Evolutionary conservation across 2,797 vertebrate species (phyloP).

Genomic region (Adrianichthys oophorus): DNA sequence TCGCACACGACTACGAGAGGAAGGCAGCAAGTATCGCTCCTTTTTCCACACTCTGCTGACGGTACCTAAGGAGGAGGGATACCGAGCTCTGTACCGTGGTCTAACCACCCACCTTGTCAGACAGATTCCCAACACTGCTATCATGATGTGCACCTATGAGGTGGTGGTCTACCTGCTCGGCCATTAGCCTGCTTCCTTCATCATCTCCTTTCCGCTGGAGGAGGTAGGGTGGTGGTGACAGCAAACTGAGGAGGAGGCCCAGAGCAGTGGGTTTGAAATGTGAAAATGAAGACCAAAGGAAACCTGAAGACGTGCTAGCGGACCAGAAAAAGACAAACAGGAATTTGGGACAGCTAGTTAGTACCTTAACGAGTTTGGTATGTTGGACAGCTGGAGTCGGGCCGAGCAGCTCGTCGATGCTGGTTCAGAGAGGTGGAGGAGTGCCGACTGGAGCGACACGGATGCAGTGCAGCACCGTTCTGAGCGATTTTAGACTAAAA

Average conservation of each 20-base stretch:
- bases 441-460: not conserved
- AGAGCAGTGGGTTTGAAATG: constrained; percentile 16
- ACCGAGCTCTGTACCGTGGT: constrained; percentile 92
- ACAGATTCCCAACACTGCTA: constrained; percentile 98
- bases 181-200: constrained; percentile 73
- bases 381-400: constrained; percentile 19
- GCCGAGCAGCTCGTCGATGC: constrained; percentile 14
- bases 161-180: constrained; percentile 94
- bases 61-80: constrained; percentile 92
- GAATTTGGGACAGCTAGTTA: constrained; percentile 8
- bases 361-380: constrained; percentile 29
- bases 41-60: constrained; percentile 94
- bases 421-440: constrained; percentile 10
- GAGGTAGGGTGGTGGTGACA: constrained; percentile 6
- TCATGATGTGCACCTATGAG: constrained; percentile 99
- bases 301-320: constrained; percentile 52
- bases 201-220: constrained; percentile 22
- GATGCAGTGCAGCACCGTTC: constrained; percentile 14
- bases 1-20: constrained; percentile 96
- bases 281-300: constrained; percentile 79
- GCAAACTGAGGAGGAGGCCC: constrained; percentile 29
- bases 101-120: constrained; percentile 94
- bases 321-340: constrained; percentile 69
- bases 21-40: constrained; percentile 95
- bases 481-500: constrained; percentile 33